Base-by-base conservation (phyloP, 2,797 vertebrate species). In the Brachyalestes nurse region DNA sequence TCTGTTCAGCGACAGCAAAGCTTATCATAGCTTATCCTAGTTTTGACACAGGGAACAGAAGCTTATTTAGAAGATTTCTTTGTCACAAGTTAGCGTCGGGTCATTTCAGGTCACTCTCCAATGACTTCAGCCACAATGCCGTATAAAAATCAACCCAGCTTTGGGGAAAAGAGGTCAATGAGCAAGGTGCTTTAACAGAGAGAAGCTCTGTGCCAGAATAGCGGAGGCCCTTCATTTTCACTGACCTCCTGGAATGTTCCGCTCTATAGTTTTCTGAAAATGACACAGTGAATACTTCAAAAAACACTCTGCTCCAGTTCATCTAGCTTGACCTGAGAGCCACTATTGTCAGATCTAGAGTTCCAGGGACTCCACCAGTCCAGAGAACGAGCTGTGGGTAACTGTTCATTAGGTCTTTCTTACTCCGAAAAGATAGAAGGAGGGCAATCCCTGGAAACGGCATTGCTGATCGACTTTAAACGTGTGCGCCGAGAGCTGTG, bases 381-480 rank as follows among this genome's bases (percentile, higher is more conserved):
- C 58, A 45, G 13, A 78, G 14, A 21, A 28, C n/a, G 47, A 19
- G n/a, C 5, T 40, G 49, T 73, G 55, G 7, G 3, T 49, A 77
- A 79, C 60, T 64, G 6, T 69, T 69, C 62, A 82, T 78, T 69
- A 74, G 42, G 8, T 42, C 49, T 53, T 72, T 28, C 25, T 51
- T 72, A 1, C 21, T 42, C 28, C 57, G 34, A 23, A 67, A 82
- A 53, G 34, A 75, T 42, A 78, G 53, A 66, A 28, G 28, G 38
- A 73, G 51, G 28, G 28, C 28, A 69, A 78, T 65, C 49, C 64
- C 45, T 51, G 72, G 73, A 85, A 86, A 90, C 6, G 73, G 61
- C 85, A 85, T 81, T 71, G 38, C 64, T 89, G 86, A 90, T 80
- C 88, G 86, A 89, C 88, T 75, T 70, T 88, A 38, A 69, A 23